Conservation (phyloP, 2,797 vertebrate species). For the Rallus crepitans region DNA sequence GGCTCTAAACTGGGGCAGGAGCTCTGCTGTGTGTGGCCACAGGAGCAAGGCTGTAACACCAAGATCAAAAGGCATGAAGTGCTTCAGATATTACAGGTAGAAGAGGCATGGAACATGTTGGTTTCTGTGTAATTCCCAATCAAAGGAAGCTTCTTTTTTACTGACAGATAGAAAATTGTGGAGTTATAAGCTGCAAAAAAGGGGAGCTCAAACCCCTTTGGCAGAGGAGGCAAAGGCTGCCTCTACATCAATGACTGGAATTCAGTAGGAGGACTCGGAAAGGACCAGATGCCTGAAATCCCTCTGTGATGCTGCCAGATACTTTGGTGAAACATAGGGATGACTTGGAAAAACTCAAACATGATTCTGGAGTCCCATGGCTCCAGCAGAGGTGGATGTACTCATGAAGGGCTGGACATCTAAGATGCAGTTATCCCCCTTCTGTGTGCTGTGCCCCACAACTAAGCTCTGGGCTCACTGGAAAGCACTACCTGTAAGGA, state of each 20-base stretch:
- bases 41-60: fast-evolving
- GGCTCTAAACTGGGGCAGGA: not conserved
- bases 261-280: not conserved
- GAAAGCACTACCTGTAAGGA: not conserved
- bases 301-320: fast-evolving
- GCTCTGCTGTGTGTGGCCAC: not conserved
- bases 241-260: not conserved
- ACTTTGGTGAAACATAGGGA: not conserved
- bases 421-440: not conserved
- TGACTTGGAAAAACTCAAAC: not conserved
- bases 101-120: fast-evolving
- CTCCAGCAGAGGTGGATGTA: not conserved
- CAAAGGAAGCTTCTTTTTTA: not conserved
- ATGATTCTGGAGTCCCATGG: not conserved
- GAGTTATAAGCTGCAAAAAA: not conserved
- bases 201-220: not conserved
- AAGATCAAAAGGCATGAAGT: not conserved
- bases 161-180: not conserved
- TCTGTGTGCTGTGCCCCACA: no score
- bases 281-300: not conserved
- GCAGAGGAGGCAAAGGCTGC: not conserved
- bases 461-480: not conserved
- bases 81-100: not conserved
- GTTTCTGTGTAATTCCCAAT: not conserved
- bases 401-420: not conserved